Evolutionary conservation across 2,113 vertebrate species (phyloP).

Genomic region (Halcyon malimbica): DNA sequence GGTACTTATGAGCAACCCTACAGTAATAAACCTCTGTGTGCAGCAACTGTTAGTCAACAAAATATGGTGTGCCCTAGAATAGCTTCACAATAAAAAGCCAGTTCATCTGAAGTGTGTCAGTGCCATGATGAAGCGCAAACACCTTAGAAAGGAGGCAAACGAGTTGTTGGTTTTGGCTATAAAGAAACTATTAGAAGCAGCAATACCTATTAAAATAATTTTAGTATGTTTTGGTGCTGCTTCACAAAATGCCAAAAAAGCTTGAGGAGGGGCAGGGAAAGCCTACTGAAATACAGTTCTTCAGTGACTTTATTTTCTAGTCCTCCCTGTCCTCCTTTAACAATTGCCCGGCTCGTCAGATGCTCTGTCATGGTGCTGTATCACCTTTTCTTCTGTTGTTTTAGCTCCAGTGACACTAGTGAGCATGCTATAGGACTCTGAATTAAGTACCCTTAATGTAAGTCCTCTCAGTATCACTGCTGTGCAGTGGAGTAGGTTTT

Average conservation of each 20-base stretch:
- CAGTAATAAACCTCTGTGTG: background rate
- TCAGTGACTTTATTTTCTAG: background rate
- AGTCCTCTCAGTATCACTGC: background rate
- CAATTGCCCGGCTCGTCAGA: background rate
- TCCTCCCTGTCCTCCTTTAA: background rate
- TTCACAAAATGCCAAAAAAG: background rate
- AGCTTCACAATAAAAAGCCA: background rate
- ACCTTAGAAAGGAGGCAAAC: background rate
- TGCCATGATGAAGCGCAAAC: background rate
- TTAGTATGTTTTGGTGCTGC: background rate
- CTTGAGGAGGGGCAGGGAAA: background rate
- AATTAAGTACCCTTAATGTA: accelerated
- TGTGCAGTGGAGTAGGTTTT: background rate
- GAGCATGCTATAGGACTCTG: background rate
- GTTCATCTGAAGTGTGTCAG: background rate
- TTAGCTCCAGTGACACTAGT: background rate
- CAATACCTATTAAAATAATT: background rate
- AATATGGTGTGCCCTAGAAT: background rate
- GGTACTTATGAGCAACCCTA: background rate
- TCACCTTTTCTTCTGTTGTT: background rate
- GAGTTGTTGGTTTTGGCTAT: background rate
- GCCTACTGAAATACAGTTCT: background rate
- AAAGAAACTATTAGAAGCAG: background rate
- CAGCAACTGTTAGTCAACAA: background rate
- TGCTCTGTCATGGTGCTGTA: background rate